Evolutionary conservation across 2,888 invertebrate species (phyloP), one percentile per base, ranked within the genome.

Genomic region (Netelia inedita): DNA sequence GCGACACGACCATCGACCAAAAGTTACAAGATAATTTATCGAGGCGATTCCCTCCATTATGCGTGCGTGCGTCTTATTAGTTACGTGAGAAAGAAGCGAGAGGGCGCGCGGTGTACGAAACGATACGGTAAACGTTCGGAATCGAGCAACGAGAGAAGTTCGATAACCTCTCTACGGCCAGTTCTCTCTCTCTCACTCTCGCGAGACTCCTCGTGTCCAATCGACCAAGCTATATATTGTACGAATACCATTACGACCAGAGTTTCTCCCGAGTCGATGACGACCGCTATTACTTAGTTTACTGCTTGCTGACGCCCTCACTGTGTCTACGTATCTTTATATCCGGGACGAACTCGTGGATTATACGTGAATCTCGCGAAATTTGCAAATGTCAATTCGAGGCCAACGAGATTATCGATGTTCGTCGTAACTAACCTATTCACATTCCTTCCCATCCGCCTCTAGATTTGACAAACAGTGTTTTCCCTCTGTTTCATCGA

Each of bases 91-190:
- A 16, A 50, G 23, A 46, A 57, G n/a, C 11, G 11, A 35, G n/a
- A 35, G 59, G 19, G 59, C 28, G 61, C 63, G 43, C 75, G n/a
- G 76, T 79, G 79, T 23, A 43, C 16, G 63, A 69, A 73, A 55
- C 69, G 61, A 59, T 61, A 55, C 57, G 66, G 59, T 55, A 46
- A 76, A 69, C 71, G 66, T 72, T 55, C 73, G 50, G 80, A 75
- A 83, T 84, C 61, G 80, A 76, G 76, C 9, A 43, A 14, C 55
- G 57, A 57, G 71, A 76, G 43, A 76, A 68, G 84, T 85, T 85
- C 84, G 84, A 85, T 85, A 85, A 85, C 84, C 84, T 74, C 65
- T 72, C 57, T 35, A 35, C 79, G 74, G 57, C 79, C 68, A 76
- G 73, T 53, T 72, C 76, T 50, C 59, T 19, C 61, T 78, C 50